phyloP scores from a whole-genome alignment of 2,888 invertebrate species.

The Stictocephala bisonia region DNA sequence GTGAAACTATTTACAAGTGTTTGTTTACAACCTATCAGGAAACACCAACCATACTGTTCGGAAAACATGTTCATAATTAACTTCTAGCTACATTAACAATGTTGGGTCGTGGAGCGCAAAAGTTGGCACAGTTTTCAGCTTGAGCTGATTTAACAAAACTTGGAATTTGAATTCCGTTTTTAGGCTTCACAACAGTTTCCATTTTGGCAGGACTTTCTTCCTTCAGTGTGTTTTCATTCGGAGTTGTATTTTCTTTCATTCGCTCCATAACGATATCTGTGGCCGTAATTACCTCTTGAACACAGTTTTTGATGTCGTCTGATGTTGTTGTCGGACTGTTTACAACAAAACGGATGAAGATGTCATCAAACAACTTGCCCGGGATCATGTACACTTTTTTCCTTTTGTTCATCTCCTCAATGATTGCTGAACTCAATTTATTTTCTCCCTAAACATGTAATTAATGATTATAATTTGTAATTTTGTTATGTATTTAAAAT shows the following conservation, averaged over 20 bases:
- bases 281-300: constrained; percentile 75
- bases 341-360: constrained; percentile 78
- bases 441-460: constrained; percentile 71
- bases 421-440: constrained; percentile 74
- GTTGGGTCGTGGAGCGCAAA: constrained; percentile 9
- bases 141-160: neutral
- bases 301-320: constrained; percentile 80
- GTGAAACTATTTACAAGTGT: too few relatives aligned
- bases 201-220: neutral
- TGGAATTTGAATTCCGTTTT: neutral
- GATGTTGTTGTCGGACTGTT: constrained; percentile 79
- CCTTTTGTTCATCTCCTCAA: constrained; percentile 78
- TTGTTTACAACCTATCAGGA: neutral
- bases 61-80: neutral
- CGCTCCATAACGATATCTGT: constrained; percentile 62
- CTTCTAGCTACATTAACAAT: constrained; percentile 11
- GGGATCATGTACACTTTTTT: constrained; percentile 83
- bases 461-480: neutral
- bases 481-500: neutral
- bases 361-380: constrained; percentile 69
- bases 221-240: neutral
- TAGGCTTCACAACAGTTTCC: neutral
- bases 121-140: constrained; percentile 22
- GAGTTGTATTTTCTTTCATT: neutral
- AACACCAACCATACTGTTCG: neutral